These are phyloP conservation scores for Campaea margaritaria DNA, from an alignment of 2,888 invertebrate genomes.

Conservation along the genomic window DNA sequence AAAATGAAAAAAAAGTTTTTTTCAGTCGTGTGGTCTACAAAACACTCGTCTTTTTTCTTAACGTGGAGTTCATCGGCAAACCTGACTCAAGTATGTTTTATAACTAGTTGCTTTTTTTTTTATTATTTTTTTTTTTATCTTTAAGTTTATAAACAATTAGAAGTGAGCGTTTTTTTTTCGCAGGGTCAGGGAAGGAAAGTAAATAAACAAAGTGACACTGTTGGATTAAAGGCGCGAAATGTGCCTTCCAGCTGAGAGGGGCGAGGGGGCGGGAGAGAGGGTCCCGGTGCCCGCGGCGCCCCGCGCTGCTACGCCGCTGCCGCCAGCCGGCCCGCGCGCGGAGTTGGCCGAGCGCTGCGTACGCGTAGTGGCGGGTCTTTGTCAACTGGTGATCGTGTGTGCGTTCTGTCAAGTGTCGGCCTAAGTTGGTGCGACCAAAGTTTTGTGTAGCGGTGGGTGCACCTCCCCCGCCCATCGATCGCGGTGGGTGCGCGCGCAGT, in stretches of 20 bases:
- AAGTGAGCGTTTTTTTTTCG: neutral
- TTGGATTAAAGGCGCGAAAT: constrained; percentile 9
- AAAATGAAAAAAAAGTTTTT: too few species aligned
- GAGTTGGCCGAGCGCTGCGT: constrained; percentile 40
- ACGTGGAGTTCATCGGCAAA: too few species aligned
- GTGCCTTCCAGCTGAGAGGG: neutral
- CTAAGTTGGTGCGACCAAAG: constrained; percentile 73
- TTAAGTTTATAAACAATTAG: too few species aligned
- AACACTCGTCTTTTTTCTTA: too few species aligned
- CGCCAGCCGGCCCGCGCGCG: constrained; percentile 3
- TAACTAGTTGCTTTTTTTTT: too few species aligned
- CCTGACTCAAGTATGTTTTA: too few species aligned
- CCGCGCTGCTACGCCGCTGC: too few species aligned
- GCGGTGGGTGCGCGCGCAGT: constrained; percentile 76
- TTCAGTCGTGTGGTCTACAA: too few species aligned
- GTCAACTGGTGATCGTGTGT: constrained; percentile 75
- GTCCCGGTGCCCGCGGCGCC: neutral
- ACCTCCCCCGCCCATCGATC: constrained; percentile 70
- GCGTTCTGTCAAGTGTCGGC: constrained; percentile 66
- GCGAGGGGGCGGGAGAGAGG: neutral
- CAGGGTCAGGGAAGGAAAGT: constrained; percentile 6
- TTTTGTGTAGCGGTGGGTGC: constrained; percentile 61
- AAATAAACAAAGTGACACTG: constrained; percentile 18
- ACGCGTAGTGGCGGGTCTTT: constrained; percentile 38
- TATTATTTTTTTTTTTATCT: too few species aligned